Base-by-base conservation (phyloP, 2,797 vertebrate species). In the Phataginus tetradactyla region DNA sequence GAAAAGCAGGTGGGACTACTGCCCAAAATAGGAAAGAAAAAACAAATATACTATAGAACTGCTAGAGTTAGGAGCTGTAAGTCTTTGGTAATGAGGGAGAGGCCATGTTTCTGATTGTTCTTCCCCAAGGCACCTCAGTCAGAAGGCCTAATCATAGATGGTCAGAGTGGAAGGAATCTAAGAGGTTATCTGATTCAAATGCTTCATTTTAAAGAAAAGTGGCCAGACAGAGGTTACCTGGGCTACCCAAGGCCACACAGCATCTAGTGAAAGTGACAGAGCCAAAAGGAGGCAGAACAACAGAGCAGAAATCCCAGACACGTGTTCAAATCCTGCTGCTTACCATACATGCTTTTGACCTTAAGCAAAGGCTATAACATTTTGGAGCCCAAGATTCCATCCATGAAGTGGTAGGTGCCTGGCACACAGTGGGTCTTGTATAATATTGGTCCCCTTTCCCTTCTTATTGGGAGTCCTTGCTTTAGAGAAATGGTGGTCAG, bases 21-120 rank as follows among this genome's bases (percentile, higher is more conserved):
- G 68, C 34, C 59, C 93, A 83, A 94, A 97, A 75, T 1, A 39
- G 23, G 53, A 61, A 81, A 57, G 23, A 84, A 93, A 75, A 90
- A 59, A 68, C 37, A 79, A 81, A 59, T 61, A 5, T 18, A 10
- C 4, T 64, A 15, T 9, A 3, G 10, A 25, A 61, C 7, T 42
- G 51, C 32, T 45, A 57, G 20, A 95, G 14, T 18, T 42, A 34
- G 61, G 92, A 51, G 21, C 13, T 32, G 3, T n/a, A 37, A 12
- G 66, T 57, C 90, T 93, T 34, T 37, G 12, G 37, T 75, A 49
- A 81, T 27, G 18, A 77, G 79, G 42, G 63, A 78, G 64, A 87
- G 64, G 51, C 27, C 37, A 78, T 57, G 87, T 55, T 66, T 69
- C 64, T 21, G 25, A 32, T 34, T 69, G 32, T 32, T 84, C 4